Percentiles rank a stretch among this genome's conserved stretches.
Evolutionary conservation across 2,888 invertebrate species (phyloP).

Genomic region (Athetis lepigone): DNA sequence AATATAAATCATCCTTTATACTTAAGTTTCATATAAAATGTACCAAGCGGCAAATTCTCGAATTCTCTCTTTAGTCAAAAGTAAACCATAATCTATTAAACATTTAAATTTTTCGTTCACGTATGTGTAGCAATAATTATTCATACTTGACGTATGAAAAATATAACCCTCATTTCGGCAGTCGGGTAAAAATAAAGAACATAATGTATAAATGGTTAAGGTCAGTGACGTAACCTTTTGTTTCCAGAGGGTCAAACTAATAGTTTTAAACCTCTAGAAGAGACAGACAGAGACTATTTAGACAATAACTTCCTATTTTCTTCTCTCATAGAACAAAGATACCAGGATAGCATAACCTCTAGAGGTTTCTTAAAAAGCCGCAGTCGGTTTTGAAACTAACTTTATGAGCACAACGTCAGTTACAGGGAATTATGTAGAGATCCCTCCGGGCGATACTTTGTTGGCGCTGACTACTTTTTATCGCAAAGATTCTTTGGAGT

Average conservation of each 20-base stretch:
- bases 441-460: conserved; percentile 25
- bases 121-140: too few relatives aligned
- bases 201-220: too few relatives aligned
- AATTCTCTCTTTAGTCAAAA: too few relatives aligned
- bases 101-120: too few relatives aligned
- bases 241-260: neutral
- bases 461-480: conserved; percentile 4
- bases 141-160: too few relatives aligned
- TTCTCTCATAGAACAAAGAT: neutral
- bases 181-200: too few relatives aligned
- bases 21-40: too few relatives aligned
- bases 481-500: neutral
- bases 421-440: conserved; percentile 33
- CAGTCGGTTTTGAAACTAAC: conserved; percentile 13
- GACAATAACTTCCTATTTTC: neutral
- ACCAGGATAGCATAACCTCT: conserved; percentile 28
- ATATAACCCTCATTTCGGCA: too few relatives aligned
- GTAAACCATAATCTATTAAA: too few relatives aligned
- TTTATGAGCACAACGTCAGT: conserved; percentile 39
- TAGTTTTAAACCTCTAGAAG: neutral
- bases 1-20: neutral
- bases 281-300: neutral
- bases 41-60: too few relatives aligned
- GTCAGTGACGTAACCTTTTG: neutral
- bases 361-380: conserved; percentile 17